Percentiles rank a stretch among this genome's conserved stretches.
Conservation (phyloP, 2,797 vertebrate species). For the Dromococcyx pavoninus region DNA sequence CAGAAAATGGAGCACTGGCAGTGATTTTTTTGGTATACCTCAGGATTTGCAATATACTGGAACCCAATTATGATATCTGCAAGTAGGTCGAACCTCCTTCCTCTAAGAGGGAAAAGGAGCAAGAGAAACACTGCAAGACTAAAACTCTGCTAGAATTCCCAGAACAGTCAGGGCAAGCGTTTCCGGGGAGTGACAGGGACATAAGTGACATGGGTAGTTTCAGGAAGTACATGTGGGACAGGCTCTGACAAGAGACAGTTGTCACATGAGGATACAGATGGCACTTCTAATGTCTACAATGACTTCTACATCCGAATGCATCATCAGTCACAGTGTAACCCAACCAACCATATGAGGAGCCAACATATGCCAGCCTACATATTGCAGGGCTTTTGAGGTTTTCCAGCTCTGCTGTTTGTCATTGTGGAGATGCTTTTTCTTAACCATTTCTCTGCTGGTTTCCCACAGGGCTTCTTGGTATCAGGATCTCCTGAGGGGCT, state of each 20-base stretch:
- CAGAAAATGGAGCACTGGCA: neutral
- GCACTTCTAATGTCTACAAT: neutral
- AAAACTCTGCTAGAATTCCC: neutral
- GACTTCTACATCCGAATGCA: neutral
- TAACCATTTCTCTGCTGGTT: neutral
- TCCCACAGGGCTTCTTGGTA: neutral
- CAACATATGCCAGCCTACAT: neutral
- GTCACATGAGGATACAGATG: neutral
- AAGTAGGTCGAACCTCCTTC: neutral
- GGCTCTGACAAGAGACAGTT: slow-evolving; percentile 7
- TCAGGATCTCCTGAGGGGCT: neutral
- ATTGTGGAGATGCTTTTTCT: neutral
- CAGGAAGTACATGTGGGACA: neutral
- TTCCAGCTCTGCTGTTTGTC: neutral
- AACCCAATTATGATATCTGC: neutral
- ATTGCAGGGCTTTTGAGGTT: slow-evolving; percentile 2
- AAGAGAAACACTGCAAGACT: neutral
- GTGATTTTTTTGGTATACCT: neutral
- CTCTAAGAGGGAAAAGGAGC: neutral
- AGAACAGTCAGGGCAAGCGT: neutral
- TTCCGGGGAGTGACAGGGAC: neutral
- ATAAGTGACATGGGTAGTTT: neutral
- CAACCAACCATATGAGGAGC: neutral
- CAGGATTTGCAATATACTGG: neutral
- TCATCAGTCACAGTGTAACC: neutral